These are phyloP conservation scores for Syndactyla subalaris DNA, from an alignment of 2,797 vertebrate genomes.

Conservation along the genomic window DNA sequence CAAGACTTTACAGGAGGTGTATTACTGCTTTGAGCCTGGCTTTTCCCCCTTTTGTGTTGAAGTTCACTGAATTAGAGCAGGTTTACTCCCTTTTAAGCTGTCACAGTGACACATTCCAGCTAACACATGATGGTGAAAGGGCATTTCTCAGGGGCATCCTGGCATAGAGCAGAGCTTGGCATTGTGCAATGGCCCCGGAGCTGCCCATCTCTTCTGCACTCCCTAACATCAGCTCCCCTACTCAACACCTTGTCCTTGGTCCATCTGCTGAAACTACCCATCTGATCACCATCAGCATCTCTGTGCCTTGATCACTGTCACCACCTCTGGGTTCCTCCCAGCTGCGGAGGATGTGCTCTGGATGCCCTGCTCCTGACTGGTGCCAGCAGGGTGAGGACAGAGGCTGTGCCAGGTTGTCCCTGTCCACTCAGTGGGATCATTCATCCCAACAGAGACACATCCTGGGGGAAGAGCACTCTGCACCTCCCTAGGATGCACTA, in stretches of 20 bases:
- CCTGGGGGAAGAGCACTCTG: not conserved
- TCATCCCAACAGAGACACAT: not conserved
- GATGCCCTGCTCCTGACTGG: not conserved
- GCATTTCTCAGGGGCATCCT: not conserved
- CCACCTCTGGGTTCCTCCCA: constrained; percentile 35
- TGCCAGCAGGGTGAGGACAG: not conserved
- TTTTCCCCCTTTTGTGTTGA: not conserved
- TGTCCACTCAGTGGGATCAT: not conserved
- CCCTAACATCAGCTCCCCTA: not conserved
- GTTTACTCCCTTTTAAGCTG: not conserved
- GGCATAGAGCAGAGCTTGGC: not conserved
- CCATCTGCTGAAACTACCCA: constrained; percentile 4
- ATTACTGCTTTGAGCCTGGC: not conserved
- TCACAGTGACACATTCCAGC: not conserved
- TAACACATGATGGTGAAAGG: not conserved
- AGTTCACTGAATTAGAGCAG: not conserved
- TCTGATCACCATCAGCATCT: constrained; percentile 25
- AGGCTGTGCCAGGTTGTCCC: not conserved
- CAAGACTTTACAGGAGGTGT: not conserved
- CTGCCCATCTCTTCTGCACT: not conserved
- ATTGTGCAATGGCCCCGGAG: accelerated
- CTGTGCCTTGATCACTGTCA: not conserved
- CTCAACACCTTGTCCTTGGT: not conserved
- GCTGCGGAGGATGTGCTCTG: accelerated
- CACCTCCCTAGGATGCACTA: not conserved